phyloP scores from a whole-genome alignment of 2,888 invertebrate genomes.

The Tetheella fluctuosa region DNA sequence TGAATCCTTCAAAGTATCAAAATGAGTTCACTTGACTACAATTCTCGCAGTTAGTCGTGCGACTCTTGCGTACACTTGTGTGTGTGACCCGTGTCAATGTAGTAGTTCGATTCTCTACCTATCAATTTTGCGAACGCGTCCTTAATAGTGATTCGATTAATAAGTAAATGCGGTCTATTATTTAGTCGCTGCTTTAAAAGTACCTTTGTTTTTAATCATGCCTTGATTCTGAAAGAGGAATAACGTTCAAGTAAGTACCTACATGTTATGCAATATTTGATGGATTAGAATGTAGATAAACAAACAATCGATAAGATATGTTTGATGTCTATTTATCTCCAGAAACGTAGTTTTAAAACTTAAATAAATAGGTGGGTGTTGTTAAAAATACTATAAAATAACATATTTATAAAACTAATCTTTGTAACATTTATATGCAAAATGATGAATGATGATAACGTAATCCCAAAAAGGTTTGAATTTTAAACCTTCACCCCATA shows the following conservation, averaged over 20 bases:
- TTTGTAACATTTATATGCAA: conserved; percentile 30
- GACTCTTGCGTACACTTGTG: no score
- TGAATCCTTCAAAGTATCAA: no score
- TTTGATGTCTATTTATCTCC: background rate
- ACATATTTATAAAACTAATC: conserved; percentile 29
- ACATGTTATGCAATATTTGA: background rate
- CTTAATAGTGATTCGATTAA: no score
- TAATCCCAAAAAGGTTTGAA: background rate
- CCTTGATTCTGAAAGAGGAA: no score
- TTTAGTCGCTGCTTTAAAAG: no score
- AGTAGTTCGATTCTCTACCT: no score
- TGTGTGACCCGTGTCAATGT: no score
- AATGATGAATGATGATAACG: background rate
- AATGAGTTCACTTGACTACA: no score
- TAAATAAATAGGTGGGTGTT: conserved; percentile 33
- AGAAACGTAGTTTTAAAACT: conserved; percentile 14
- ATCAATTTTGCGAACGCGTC: no score
- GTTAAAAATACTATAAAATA: conserved; percentile 25
- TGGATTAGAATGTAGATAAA: conserved; percentile 23
- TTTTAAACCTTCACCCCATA: background rate
- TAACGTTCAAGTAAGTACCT: background rate
- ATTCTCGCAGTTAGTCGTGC: no score
- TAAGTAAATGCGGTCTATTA: no score
- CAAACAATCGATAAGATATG: background rate
- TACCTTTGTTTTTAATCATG: no score